Evolutionary conservation across 2,888 invertebrate genomes (phyloP).

Genomic region (Phasia obesa): DNA sequence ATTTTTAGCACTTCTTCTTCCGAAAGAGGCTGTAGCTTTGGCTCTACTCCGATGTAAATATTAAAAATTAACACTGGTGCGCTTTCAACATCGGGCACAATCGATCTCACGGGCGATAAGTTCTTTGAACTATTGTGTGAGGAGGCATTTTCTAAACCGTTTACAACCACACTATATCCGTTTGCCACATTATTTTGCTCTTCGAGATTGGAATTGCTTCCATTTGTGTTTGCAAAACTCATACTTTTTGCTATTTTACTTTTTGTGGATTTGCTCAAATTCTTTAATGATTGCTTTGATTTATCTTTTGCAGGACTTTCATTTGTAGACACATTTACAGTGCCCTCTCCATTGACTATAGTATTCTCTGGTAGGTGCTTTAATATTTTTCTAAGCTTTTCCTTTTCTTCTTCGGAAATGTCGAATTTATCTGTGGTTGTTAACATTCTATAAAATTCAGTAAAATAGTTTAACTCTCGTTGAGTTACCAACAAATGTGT

Average conservation of each 20-base stretch:
- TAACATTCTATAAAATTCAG: conserved; percentile 84
- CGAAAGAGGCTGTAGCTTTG: conserved; percentile 86
- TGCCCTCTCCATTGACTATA: conserved; percentile 40
- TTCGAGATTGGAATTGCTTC: conserved; percentile 24
- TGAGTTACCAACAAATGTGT: conserved; percentile 88
- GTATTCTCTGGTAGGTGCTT: conserved; percentile 82
- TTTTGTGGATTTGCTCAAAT: conserved; percentile 81
- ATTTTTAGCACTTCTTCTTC: conserved; percentile 86
- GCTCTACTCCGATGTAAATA: conserved; percentile 84
- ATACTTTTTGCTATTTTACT: conserved; percentile 81
- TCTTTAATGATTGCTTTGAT: conserved; percentile 78
- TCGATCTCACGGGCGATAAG: conserved; percentile 76
- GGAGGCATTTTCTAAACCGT: conserved; percentile 23
- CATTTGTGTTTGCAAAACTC: conserved; percentile 76
- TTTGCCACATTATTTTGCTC: conserved; percentile 55
- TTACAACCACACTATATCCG: conserved; percentile 49
- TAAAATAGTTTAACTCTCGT: conserved; percentile 86
- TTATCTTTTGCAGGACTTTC: conserved; percentile 72
- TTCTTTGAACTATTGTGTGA: conserved; percentile 64
- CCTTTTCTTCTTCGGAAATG: conserved; percentile 81
- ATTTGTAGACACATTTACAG: conserved; percentile 1
- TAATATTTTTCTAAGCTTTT: conserved; percentile 83
- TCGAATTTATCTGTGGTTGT: conserved; percentile 79
- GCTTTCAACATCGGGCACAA: conserved; percentile 72
- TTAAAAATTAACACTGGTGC: conserved; percentile 88